These are phyloP conservation scores for Rhagophthalmus giganteus DNA, from an alignment of 2,888 invertebrate genomes.

Conservation along the genomic window DNA sequence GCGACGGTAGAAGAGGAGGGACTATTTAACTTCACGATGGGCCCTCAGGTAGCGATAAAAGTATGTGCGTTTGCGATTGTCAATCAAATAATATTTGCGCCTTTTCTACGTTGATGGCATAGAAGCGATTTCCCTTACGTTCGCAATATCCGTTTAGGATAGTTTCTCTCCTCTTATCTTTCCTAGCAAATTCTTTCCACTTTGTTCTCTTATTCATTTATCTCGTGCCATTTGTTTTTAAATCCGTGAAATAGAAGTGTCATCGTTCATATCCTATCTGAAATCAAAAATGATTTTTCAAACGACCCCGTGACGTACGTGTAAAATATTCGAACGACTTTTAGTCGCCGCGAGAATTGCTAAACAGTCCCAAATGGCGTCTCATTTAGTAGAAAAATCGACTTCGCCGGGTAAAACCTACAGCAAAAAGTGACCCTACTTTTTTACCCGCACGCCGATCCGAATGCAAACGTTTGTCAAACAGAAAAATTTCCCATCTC, in stretches of 20 bases:
- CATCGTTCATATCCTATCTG: constrained; percentile 15
- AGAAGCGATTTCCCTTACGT: neutral
- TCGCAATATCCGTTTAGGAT: neutral
- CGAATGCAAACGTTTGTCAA: constrained; percentile 30
- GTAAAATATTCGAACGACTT: constrained; percentile 9
- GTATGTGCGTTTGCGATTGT: constrained; percentile 30
- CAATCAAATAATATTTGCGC: constrained; percentile 24
- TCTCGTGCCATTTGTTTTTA: constrained; percentile 14
- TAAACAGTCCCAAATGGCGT: constrained; percentile 17
- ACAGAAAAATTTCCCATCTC: constrained; percentile 23
- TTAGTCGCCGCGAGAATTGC: constrained; percentile 10
- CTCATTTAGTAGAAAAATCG: constrained; percentile 22
- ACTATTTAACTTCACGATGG: neutral
- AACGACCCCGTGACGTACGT: constrained; percentile 8
- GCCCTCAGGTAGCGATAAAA: constrained; percentile 4
- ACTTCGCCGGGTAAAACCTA: constrained; percentile 20
- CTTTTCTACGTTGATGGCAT: constrained; percentile 7
- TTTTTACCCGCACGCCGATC: constrained; percentile 21
- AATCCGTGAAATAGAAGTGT: constrained; percentile 12
- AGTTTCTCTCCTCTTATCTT: too few species aligned
- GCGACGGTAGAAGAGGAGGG: neutral
- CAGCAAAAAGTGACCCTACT: constrained; percentile 22
- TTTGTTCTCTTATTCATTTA: constrained; percentile 1
- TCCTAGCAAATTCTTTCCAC: too few species aligned
- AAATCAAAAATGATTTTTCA: constrained; percentile 14